Evolutionary conservation across 1,140 invertebrate species (phyloP), one percentile per base, ranked within the genome.

Genomic region (Coenobita brevimanus): DNA sequence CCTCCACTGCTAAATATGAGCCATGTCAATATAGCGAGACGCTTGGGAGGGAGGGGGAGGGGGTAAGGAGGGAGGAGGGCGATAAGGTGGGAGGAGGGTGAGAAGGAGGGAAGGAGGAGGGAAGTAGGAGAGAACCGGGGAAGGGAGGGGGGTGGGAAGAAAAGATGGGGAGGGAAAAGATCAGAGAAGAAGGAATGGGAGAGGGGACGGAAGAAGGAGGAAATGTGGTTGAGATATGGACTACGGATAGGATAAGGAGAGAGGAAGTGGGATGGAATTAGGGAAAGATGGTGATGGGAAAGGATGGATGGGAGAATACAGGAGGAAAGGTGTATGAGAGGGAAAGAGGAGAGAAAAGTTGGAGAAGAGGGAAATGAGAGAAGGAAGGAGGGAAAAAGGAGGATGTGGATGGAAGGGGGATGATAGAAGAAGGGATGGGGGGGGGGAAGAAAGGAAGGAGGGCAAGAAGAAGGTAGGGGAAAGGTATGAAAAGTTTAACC

Each of bases 1-100:
- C 1, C 73, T 38, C 15, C 36, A 43, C 67, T 50, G 80, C 64
- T 64, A 71, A 81, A 82, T 82, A 62, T 82, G 80, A 69, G 43
- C 69, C 60, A 82, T 46, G 80, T 82, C 64, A 69, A 82, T 43
- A 71, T 27, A 30, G 57, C 33, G 38, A 46, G 43, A 17, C 10
- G 17, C 24, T n/a, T 13, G 33, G 62, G 64, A 27, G 50, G 27
- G 43, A 62, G 17, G 62, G 17, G 62, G 17, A n/a, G 62, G 27
- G 17, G 62, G 17, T 50, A 17, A n/a, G 17, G 27, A 4, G 27
- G 27, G 27, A 4, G 27, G 27, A 64, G 46, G 41, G 27, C 10
- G 30, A n/a, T 24, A n/a, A n/a, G 43, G 38, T 13, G 24, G 62
- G 64, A 24, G 50, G 27, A 41, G 27, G 6, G 62, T 13, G 62